These are phyloP conservation scores for Thryonomys swinderianus DNA, from an alignment of 2,113 vertebrate genomes.

Conservation along the genomic window DNA sequence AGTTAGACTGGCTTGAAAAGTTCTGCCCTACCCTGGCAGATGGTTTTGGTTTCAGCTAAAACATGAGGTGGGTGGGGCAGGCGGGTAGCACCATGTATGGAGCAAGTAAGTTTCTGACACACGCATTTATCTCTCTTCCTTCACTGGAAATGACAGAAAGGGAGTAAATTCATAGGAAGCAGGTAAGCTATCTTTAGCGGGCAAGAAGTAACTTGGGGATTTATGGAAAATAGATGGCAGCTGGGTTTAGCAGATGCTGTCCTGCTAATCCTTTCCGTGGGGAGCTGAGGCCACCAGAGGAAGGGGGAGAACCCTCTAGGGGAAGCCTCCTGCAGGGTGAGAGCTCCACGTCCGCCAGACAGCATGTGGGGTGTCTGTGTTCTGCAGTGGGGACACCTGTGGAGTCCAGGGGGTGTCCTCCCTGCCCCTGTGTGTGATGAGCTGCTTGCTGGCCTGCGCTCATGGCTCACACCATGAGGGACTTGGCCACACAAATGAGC, in stretches of 20 bases:
- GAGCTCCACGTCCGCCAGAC: neutral
- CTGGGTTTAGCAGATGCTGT: neutral
- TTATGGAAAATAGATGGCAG: neutral
- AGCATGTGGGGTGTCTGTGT: neutral
- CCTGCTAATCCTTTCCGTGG: neutral
- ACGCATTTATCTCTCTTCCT: neutral
- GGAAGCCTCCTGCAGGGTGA: too few relatives aligned
- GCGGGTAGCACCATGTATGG: neutral
- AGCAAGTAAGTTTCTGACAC: neutral
- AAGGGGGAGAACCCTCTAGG: neutral
- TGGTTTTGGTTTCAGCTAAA: neutral
- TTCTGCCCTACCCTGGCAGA: neutral
- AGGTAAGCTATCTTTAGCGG: neutral
- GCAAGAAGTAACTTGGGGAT: neutral
- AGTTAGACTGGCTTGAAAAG: neutral
- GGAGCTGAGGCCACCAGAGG: neutral
- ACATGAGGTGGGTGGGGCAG: neutral
- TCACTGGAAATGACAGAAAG: neutral
- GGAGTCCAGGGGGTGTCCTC: neutral
- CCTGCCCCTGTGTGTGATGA: fast-evolving
- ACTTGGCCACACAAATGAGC: neutral
- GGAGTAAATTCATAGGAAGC: neutral
- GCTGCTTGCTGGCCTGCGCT: neutral
- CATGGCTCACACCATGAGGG: neutral
- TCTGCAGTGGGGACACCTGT: too few relatives aligned